phyloP scores from a whole-genome alignment of 53 echinoderm and acorn worm genomes.

The Echinometra lucunter region DNA sequence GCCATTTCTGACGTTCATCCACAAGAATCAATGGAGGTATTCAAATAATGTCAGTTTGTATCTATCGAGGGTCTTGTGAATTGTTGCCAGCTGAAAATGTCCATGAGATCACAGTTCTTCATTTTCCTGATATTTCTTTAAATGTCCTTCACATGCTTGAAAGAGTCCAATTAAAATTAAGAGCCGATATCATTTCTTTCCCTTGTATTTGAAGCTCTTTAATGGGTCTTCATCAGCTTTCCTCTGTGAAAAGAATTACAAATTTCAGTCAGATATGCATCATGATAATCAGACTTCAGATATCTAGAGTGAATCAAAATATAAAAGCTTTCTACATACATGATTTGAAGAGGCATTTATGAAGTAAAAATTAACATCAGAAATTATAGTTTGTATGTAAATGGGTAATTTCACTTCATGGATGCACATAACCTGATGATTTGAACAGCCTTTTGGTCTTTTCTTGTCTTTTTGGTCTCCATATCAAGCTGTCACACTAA shows the following conservation, averaged over 20 bases:
- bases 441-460: too few species aligned
- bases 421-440: too few species aligned
- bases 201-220: conserved; percentile 93
- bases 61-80: too few species aligned
- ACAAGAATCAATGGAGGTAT: background rate
- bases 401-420: too few species aligned
- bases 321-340: background rate
- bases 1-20: background rate
- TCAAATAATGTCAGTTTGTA: background rate
- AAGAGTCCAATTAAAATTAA: background rate
- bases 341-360: too few species aligned
- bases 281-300: background rate
- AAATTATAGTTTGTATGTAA: too few species aligned
- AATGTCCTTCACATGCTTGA: background rate
- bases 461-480: too few species aligned
- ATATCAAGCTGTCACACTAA: too few species aligned
- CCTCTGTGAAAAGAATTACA: conserved; percentile 71
- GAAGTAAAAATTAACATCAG: too few species aligned
- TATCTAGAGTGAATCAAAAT: background rate
- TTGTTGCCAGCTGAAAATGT: background rate
- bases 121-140: background rate
- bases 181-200: conserved; percentile 50
- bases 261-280: background rate
- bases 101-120: background rate
- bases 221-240: conserved; percentile 87